Base-by-base conservation (phyloP, 2,797 vertebrate genomes). In the Syndactyla subalaris region DNA sequence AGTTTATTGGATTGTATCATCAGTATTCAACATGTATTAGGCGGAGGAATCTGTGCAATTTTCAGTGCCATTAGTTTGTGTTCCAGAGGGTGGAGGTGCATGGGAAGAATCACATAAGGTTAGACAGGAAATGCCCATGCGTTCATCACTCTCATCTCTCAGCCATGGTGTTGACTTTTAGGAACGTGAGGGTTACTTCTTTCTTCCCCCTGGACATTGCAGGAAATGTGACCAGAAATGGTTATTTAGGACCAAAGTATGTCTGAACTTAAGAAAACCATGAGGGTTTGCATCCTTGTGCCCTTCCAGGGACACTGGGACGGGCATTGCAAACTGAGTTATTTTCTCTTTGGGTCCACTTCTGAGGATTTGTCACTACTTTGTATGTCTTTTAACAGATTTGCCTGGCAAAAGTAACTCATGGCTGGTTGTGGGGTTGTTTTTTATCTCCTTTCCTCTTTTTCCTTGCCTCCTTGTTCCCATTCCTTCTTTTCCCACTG, bases 1-100 rank as follows among this genome's bases (percentile, higher is more conserved):
- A 89, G 61, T 74, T 93, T 77, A 74, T 49, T 95, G 85, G 74
- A 55, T 91, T 95, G 85, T 79, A 95, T 36, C 74, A 90, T 85
- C 55, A 30, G 39, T 92, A 68, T 90, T 87, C 83, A 80, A 80
- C 34, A 18, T 46, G 38, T 86, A 89, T 90, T 95, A 92, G 94
- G 68, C 79, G 78, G 88, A 83, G 59, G 63, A 91, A 65, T 92
- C 51, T 14, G 3, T 85, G 63, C 52, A 32, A 52, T 89, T 91
- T 94, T 93, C 73, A 45, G 24, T 93, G 59, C 76, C 39, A 34
- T 90, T 95, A 49, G 27, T 93, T 75, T 75, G 43, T 41, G 32
- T 84, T 93, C 79, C 79, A 93, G 46, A 62, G 38, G 20, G 21
- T 23, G 15, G 63, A 81, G 54, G 29, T 57, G 29, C n/a, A 9